phyloP scores from a whole-genome alignment of 2,888 invertebrate genomes.

The Anthoptus insignis region DNA sequence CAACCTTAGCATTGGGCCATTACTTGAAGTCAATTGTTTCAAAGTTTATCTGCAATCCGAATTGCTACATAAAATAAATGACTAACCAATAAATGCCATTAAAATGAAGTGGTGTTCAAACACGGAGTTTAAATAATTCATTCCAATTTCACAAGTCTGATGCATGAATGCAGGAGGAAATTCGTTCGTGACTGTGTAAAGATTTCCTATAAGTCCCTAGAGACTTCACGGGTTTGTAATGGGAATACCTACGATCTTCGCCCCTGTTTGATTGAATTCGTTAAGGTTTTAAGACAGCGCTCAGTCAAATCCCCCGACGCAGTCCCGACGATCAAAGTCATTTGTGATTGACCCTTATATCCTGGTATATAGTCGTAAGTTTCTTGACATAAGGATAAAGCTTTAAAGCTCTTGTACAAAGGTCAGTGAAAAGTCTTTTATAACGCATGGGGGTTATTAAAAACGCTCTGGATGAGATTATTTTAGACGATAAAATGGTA shows the following conservation, averaged over 20 bases:
- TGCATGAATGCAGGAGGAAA: slow-evolving; percentile 35
- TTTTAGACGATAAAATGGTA: neutral
- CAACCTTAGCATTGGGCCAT: too few species aligned
- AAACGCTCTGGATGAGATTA: neutral
- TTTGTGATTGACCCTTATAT: slow-evolving; percentile 42
- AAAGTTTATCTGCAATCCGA: too few species aligned
- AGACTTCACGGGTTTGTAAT: slow-evolving; percentile 46
- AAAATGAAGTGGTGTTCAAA: slow-evolving; percentile 36
- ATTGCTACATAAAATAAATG: slow-evolving; percentile 15
- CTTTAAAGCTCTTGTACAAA: slow-evolving; percentile 14
- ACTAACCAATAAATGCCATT: slow-evolving; percentile 26
- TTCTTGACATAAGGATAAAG: slow-evolving; percentile 30
- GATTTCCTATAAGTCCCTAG: slow-evolving; percentile 41
- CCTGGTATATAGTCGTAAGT: slow-evolving; percentile 21
- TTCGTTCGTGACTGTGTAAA: slow-evolving; percentile 40
- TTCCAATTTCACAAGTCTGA: slow-evolving; percentile 27
- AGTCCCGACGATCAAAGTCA: slow-evolving; percentile 42
- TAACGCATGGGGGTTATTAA: neutral
- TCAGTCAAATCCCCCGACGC: slow-evolving; percentile 46
- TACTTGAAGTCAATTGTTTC: too few species aligned
- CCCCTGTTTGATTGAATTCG: slow-evolving; percentile 51
- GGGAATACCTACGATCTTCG: slow-evolving; percentile 45
- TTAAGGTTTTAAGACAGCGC: slow-evolving; percentile 49
- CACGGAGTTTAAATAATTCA: slow-evolving; percentile 32
- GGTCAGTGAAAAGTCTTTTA: slow-evolving; percentile 3